Evolutionary conservation across 2,888 invertebrate species (phyloP).

Genomic region (Harmothoe impar): DNA sequence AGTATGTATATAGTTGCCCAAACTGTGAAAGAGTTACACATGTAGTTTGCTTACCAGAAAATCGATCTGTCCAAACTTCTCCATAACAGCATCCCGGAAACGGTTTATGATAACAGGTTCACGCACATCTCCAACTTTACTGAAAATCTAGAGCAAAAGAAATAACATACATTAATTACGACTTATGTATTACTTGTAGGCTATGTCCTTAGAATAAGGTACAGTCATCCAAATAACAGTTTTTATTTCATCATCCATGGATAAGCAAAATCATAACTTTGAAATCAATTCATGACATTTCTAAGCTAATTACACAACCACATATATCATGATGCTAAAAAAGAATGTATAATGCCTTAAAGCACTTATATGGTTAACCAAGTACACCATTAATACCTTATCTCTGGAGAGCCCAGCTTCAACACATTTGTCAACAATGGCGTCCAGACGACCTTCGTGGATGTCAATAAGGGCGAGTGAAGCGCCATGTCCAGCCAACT

Average conservation of each 20-base stretch:
- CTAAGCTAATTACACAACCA: no score
- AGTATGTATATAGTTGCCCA: no score
- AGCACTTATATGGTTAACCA: no score
- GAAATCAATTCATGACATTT: no score
- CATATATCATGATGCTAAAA: no score
- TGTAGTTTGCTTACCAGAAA: neutral
- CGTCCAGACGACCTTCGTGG: constrained; percentile 44
- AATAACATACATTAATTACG: neutral
- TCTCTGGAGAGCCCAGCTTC: neutral
- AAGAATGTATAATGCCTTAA: no score
- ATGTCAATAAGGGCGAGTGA: constrained; percentile 50
- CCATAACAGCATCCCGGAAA: neutral
- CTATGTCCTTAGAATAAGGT: no score
- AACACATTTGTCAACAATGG: neutral
- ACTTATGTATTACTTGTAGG: no score
- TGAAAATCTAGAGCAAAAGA: neutral
- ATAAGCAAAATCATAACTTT: no score
- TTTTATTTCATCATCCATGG: no score
- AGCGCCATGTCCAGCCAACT: neutral
- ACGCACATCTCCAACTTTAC: neutral
- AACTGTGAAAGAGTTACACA: no score
- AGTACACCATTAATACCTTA: neutral
- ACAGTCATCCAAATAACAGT: no score
- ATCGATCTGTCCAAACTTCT: neutral
- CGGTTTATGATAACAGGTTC: neutral